Evolutionary conservation across 1,140 invertebrate genomes (phyloP).

Genomic region (Pseudoatta argentina): DNA sequence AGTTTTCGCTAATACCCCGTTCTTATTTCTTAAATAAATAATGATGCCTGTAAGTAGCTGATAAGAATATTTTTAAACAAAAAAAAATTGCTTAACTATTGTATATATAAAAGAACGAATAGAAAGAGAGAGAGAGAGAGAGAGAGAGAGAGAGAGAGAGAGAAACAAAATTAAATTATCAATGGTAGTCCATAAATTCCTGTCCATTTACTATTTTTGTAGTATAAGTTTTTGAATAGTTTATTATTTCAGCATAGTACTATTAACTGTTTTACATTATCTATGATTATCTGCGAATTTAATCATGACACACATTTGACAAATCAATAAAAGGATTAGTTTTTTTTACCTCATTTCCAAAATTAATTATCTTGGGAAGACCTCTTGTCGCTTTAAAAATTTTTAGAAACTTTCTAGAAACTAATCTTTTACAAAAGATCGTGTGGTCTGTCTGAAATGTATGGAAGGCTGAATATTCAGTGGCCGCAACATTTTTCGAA

Average conservation of each 20-base stretch:
- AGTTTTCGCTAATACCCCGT: conserved; percentile 45
- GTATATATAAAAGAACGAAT: background rate
- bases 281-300: background rate
- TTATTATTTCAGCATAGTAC: background rate
- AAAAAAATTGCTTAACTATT: background rate
- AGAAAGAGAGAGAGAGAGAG: background rate
- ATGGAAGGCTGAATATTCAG: conserved; percentile 43
- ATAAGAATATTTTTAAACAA: conserved; percentile 28
- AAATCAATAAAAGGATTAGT: background rate
- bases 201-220: background rate
- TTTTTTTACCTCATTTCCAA: background rate
- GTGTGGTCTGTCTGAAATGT: background rate
- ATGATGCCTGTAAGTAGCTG: conserved; percentile 21
- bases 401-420: background rate
- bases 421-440: conserved; percentile 23
- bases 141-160: background rate
- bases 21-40: conserved; percentile 65
- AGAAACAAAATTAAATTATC: background rate
- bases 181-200: background rate
- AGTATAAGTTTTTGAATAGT: background rate
- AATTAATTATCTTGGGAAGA: background rate
- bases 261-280: background rate
- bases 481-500: conserved; percentile 23
- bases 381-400: background rate
- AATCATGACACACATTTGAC: background rate